These are phyloP conservation scores for Penelope pileata DNA, from an alignment of 2,113 vertebrate genomes.

Conservation along the genomic window DNA sequence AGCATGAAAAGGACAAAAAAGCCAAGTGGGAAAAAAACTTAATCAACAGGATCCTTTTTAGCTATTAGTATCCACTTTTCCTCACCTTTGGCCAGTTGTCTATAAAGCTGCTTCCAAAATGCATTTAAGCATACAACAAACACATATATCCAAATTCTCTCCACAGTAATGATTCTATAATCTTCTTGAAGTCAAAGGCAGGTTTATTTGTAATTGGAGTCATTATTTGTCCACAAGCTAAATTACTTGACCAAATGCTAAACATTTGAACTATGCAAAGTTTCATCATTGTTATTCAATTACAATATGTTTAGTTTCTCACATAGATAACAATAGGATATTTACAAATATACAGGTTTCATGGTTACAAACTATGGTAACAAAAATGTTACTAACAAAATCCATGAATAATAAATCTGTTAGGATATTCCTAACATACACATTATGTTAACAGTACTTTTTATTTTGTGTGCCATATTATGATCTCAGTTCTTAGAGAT, in stretches of 20 bases:
- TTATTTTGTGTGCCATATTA: not conserved
- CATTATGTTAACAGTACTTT: not conserved
- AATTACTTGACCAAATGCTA: not conserved
- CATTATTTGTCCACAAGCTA: not conserved
- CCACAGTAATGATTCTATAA: not conserved
- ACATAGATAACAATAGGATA: not conserved
- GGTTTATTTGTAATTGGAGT: not conserved
- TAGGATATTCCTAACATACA: not conserved
- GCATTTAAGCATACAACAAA: not conserved
- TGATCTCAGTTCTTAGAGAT: not conserved
- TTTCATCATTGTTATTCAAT: not conserved
- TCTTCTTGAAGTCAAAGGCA: not conserved
- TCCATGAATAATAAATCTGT: not conserved
- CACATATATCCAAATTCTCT: not conserved
- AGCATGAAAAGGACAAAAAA: conserved; percentile 4
- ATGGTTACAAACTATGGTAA: too few relatives aligned
- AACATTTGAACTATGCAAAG: not conserved
- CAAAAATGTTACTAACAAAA: not conserved
- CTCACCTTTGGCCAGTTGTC: not conserved
- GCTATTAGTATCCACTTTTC: not conserved
- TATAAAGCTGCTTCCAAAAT: conserved; percentile 8
- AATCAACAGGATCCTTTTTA: not conserved
- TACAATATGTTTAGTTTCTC: not conserved
- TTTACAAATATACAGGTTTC: not conserved
- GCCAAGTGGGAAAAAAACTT: not conserved